phyloP scores from a whole-genome alignment of 2,888 invertebrate species.

The Orthosia cruda region DNA sequence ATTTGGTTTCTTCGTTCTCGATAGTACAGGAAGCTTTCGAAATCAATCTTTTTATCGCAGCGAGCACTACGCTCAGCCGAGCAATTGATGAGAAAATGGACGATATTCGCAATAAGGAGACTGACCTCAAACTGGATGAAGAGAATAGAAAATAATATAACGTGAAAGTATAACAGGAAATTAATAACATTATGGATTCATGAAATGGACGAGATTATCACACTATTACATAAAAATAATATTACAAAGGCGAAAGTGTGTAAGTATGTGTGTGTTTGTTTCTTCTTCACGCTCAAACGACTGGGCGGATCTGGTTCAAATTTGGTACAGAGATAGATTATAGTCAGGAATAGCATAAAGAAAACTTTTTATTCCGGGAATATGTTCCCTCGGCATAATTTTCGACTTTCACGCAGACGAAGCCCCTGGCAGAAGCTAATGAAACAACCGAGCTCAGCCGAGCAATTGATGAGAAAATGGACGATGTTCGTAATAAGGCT shows the following conservation, averaged over 20 bases:
- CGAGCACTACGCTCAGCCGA: conserved; percentile 16
- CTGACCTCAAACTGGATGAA: conserved; percentile 4
- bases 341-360: no score
- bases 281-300: no score
- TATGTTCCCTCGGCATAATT: no score
- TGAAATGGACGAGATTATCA: not conserved
- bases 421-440: no score
- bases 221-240: no score
- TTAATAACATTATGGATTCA: not conserved
- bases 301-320: no score
- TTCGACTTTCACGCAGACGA: no score
- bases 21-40: conserved; percentile 18
- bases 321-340: no score
- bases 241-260: no score
- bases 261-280: no score
- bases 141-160: not conserved
- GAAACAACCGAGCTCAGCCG: not conserved
- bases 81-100: conserved; percentile 36
- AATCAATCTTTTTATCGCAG: conserved; percentile 40
- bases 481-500: conserved; percentile 2
- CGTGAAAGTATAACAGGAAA: not conserved
- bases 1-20: not conserved
- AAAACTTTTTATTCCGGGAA: no score
- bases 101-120: conserved; percentile 7
- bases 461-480: conserved; percentile 38